Base-by-base conservation (phyloP, 2,113 vertebrate genomes). In the Panurus biarmicus region DNA sequence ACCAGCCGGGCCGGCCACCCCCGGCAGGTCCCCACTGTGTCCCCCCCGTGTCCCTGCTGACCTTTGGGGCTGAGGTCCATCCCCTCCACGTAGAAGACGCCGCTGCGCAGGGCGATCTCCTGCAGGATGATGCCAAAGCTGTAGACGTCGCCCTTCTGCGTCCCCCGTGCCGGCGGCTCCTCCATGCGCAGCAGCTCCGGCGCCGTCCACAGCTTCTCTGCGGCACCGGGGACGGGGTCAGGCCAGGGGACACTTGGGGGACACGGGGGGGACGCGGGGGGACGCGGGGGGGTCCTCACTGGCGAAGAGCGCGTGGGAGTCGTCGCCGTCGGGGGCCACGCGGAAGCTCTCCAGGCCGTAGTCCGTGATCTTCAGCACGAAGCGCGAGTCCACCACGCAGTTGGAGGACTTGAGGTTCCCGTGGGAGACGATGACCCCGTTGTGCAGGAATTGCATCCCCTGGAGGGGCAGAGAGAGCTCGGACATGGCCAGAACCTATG, bases 341-440 rank as follows among this genome's bases (percentile, higher is more conserved):
- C 98, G 97, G 84, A 99, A 98, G 85, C 98, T 99, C 96, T 98
- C 97, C 73, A 99, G 94, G 6, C 99, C 99, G 0, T 99, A 99
- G 96, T 99, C 99, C 0, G 98, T 99, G 97, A 99, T 98, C 97
- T 99, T 99, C 60, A 99, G 97, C n/a, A 99, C 99, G 6, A 99
- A 99, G 82, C 99, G 98, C 19, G 99, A 98, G 62, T 99, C 99
- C 61, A 99, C 99, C 93, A 99, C 98, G 3, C 99, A 99, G 98
- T 99, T 99, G 87, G 98, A 99, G 1, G 99, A 99, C 94, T 99
- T 99, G 87, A 99, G 98, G 97, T 98, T 99, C 35, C 99, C 99
- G 2, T 99, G 99, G 83, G 98, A 99, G 36, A 97, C 47, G 33
- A 99, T 98, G 58, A 98, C 98, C 1, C 99, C 98, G 36, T 98